Base-by-base conservation (phyloP, 2,888 invertebrate species). In the Myopa tessellatipennis region DNA sequence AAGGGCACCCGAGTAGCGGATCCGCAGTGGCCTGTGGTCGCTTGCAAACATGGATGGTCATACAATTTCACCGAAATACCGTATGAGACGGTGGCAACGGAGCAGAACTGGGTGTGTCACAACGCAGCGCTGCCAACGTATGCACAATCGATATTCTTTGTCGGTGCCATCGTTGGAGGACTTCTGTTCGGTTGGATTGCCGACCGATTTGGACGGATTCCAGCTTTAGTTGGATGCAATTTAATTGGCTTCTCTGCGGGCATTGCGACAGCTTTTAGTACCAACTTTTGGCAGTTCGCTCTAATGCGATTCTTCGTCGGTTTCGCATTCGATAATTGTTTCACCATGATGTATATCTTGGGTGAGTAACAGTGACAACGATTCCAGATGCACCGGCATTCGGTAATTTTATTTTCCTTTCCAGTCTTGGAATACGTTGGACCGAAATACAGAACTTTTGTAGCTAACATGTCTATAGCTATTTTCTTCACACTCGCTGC, bases 341-440 rank as follows among this genome's bases (percentile, higher is more conserved):
- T 96, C 88, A 96, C 95, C 40, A 96, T 96, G 96, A 96, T 96
- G 95, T 96, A 96, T 83, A 96, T 96, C 86, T 90, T 96, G 82
- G 95, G 96, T 96, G 90, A 92, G 92, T 77, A 45, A 18, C 14
- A 12, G 1, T 38, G 7, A 45, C 45, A 6, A 45, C 7, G 10
- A 3, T 45, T 45, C 6, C 10, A 45, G 10, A 45, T 65, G 2
- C 6, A 34, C 2, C 8, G 50, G 50, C 3, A 50, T 50, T 50
- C 34, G 7, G 14, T 34, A 34, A 65, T 34, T 65, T 16, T 10
- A 36, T 58, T n/a, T 68, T 26, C 71, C 50, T 74, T 77, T 80
- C 80, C 90, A 96, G 96, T 96, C 60, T 87, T 96, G 80, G 96
- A 96, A 87, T 96, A 96, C 89, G 96, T 96, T 4, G 96, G 96